phyloP scores from a whole-genome alignment of 2,888 invertebrate genomes.

The Sarcophaga subvicina region DNA sequence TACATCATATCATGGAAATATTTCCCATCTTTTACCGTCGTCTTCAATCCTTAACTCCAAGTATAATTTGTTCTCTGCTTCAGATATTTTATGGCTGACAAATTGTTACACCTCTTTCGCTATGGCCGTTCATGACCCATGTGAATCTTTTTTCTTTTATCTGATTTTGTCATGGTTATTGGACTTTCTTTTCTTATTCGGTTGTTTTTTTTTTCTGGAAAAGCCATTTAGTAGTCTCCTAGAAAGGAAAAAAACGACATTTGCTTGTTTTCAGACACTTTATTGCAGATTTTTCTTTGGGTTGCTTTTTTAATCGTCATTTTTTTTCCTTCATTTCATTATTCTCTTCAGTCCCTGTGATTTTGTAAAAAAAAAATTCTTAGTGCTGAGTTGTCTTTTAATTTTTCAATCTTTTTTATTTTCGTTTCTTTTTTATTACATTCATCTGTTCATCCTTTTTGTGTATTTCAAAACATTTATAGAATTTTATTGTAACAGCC shows the following conservation, averaged over 20 bases:
- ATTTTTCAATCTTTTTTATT: not conserved
- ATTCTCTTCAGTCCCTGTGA: not conserved
- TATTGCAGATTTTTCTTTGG: conserved; percentile 26
- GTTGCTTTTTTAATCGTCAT: not conserved
- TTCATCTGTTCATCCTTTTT: conserved; percentile 4
- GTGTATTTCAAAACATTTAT: conserved; percentile 54
- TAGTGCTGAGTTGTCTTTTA: conserved; percentile 32
- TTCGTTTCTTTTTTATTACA: not conserved
- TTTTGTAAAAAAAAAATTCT: not conserved
- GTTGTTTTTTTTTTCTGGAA: too few relatives aligned
- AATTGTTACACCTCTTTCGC: not conserved
- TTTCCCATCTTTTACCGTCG: too few relatives aligned
- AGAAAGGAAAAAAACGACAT: not conserved
- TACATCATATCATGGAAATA: too few relatives aligned
- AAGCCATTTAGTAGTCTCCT: not conserved
- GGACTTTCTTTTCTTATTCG: too few relatives aligned
- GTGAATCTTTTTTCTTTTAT: not conserved
- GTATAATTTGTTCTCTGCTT: too few relatives aligned
- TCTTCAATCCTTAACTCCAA: too few relatives aligned
- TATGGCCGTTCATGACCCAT: conserved; percentile 14
- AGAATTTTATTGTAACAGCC: conserved; percentile 51
- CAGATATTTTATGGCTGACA: conserved; percentile 2
- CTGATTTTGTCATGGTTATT: too few relatives aligned
- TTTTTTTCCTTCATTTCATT: not conserved
- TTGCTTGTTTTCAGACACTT: conserved; percentile 31